Evolutionary conservation across 2,888 invertebrate genomes (phyloP), one percentile per base, ranked within the genome.

Genomic region (Stenoptilia bipunctidactyla): DNA sequence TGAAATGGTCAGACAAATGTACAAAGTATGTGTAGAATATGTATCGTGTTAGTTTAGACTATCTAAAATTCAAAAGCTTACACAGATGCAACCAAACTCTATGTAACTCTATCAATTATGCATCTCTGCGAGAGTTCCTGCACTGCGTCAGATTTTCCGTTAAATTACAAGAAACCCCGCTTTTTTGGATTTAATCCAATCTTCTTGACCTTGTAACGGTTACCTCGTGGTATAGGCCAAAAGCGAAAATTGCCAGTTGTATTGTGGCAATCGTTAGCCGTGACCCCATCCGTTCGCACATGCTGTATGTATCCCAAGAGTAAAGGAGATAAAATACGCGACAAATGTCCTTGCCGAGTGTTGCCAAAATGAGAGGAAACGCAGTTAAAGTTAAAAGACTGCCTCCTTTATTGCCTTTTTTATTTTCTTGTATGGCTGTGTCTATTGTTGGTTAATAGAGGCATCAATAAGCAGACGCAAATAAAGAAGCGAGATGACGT

Each of bases 331-430:
- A 12, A 3, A 30, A n/a, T 8, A 30, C n/a, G 30, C 10, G 30
- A 30, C 30, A 30, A 30, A 30, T 30, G 30, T 8, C 30, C 30
- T 30, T 30, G 30, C n/a, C 2, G n/a, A 8, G 30, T 30, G 30
- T 30, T 30, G 30, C 30, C 30, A 30, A 12, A 30, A 30, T 30
- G 30, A 30, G 30, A 30, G 30, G 30, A 30, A 30, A 30, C 30
- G 30, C 12, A 30, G 20, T 30, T 30, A 30, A 2, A n/a, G 30
- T 30, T 20, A 30, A 30, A 12, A 30, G 30, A 10, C 12, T 30
- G n/a, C n/a, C 3, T 30, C 6, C 10, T 30, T 4, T 30, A 30
- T 30, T 4, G 30, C 12, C n/a, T 30, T 30, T 30, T 2, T 30
- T 30, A 12, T 3, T 8, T 30, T 30, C 30, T 8, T 30, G 30